These are phyloP conservation scores for Prietella phreatophila DNA, from an alignment of 2,113 vertebrate species.

Conservation along the genomic window DNA sequence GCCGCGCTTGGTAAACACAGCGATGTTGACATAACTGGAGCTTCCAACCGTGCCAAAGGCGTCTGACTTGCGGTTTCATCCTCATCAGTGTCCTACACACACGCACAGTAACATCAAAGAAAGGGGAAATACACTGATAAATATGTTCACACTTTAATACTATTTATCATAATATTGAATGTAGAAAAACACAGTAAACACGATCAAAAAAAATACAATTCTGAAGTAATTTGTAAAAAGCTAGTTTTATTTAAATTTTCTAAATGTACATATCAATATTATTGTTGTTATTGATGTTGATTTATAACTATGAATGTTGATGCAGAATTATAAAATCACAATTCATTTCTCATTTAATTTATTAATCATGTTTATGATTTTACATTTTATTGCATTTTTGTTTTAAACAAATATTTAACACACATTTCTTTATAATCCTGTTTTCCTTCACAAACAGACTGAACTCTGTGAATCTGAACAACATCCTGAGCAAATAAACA, in stretches of 20 bases:
- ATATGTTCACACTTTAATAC: no score
- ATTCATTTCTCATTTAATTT: no score
- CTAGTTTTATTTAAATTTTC: no score
- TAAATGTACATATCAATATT: no score
- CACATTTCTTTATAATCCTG: not conserved
- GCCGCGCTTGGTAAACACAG: not conserved
- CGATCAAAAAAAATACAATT: no score
- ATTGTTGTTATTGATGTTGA: not conserved
- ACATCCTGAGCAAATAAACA: not conserved
- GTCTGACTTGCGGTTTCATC: constrained; percentile 51
- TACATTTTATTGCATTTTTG: not conserved
- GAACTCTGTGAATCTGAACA: no score
- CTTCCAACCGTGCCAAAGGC: not conserved
- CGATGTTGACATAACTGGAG: not conserved
- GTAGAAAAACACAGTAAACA: no score
- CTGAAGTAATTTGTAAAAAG: no score
- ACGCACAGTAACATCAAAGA: not conserved
- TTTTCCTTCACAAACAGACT: not conserved
- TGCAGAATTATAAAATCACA: no score
- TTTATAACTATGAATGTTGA: not conserved
- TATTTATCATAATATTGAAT: no score
- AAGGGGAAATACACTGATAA: no score
- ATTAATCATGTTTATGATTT: no score
- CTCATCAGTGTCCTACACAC: not conserved
- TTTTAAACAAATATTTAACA: not conserved